Percentiles rank a stretch among this genome's conserved stretches.
These are phyloP conservation scores for Corythaixoides concolor DNA, from an alignment of 2,113 vertebrate genomes.

Conservation along the genomic window DNA sequence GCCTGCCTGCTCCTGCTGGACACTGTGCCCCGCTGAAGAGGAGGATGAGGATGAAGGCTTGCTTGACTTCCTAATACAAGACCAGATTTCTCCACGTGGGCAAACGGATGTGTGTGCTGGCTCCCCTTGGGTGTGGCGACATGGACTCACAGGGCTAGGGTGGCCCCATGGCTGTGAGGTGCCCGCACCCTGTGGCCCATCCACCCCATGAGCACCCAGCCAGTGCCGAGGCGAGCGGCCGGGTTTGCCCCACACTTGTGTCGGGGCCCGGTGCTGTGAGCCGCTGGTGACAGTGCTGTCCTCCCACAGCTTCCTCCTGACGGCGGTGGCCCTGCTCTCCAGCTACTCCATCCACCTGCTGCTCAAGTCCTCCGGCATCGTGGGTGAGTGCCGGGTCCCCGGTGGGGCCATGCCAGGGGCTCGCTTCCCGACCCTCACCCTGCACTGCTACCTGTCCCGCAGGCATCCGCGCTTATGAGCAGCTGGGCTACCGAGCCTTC, in stretches of 20 bases:
- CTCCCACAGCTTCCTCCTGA: slow-evolving; percentile 86
- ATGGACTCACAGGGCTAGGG: neutral
- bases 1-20: neutral
- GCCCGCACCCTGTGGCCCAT: accelerated
- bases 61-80: neutral
- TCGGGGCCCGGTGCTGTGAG: neutral
- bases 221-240: accelerated
- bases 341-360: slow-evolving; percentile 94
- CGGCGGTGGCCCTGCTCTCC: slow-evolving; percentile 87
- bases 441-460: accelerated
- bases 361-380: slow-evolving; percentile 92
- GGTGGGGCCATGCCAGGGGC: accelerated
- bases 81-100: neutral
- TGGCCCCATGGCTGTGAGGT: neutral
- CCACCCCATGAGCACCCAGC: accelerated
- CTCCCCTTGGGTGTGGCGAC: neutral
- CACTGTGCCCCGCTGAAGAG: neutral
- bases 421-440: neutral
- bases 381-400: slow-evolving; percentile 80
- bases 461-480: slow-evolving; percentile 96
- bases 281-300: neutral
- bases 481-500: slow-evolving; percentile 93
- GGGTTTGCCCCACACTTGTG: neutral
- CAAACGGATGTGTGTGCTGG: accelerated
- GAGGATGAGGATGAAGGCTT: neutral